Base-by-base conservation (phyloP, 2,888 invertebrate genomes). In the Leptura quadrifasciata region DNA sequence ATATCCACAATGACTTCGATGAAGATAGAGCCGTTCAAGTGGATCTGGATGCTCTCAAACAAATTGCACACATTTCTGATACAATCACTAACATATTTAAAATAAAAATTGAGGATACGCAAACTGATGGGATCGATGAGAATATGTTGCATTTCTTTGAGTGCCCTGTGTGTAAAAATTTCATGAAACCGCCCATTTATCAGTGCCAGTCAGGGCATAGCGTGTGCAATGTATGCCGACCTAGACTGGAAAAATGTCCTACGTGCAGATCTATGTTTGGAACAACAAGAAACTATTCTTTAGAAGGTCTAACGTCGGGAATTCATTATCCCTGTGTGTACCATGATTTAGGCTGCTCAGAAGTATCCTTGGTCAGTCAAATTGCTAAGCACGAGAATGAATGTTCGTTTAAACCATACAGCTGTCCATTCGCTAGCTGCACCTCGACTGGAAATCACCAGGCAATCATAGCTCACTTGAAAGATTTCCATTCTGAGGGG, bases 201-300 rank as follows among this genome's bases (percentile, higher is more conserved):
- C 88, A 87, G 72, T 88, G 88, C 73, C 82, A 85, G 64, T 82
- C 84, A 18, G 87, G 88, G 0, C 88, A 88, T 75, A 87, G 87
- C 67, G 80, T 88, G 35, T 88, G 88, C 76, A 85, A 85, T 76
- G 78, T 79, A 20, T 88, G 88, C 71, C 80, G 84, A 17, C 85
- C 86, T 12, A 84, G 85, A 74, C 67, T 87, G 31, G 84, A 84
- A 24, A 85, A 84, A 65, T 88, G 88, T 68, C 88, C 88, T 10
- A 87, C 84, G 1, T 88, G 88, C 63, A 80, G 86, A 55, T 81
- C 84, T 0, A 77, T 81, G 24, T 87, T 87, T 77, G 87, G 86
- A 47, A 85, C 81, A 64, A 87, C 86, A 0, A 78, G 88, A 60
- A 88, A 88, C 77, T 88, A 85, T 75, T 84, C 85, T 2, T 78